phyloP scores from a whole-genome alignment of 2,113 vertebrate genomes.

The Oreocharis arfaki region DNA sequence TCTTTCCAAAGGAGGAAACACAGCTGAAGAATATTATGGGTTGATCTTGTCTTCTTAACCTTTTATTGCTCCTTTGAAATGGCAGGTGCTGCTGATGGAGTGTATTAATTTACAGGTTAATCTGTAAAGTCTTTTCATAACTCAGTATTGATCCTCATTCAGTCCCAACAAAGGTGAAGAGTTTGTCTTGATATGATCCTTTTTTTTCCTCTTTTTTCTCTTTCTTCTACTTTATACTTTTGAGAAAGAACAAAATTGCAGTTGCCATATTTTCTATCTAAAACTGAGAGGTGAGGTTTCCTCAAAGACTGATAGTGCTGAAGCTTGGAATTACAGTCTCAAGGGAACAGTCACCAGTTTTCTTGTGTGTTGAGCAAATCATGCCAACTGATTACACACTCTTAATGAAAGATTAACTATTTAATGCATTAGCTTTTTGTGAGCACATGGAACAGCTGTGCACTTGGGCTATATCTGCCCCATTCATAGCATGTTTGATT shows the following conservation, averaged over 20 bases:
- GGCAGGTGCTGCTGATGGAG: neutral
- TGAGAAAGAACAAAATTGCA: neutral
- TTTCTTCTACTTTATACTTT: neutral
- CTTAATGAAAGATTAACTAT: constrained; percentile 68
- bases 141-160: constrained; percentile 2
- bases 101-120: constrained; percentile 3
- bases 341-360: constrained; percentile 17
- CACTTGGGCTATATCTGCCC: neutral
- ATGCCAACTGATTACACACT: constrained; percentile 57
- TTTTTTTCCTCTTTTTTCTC: neutral
- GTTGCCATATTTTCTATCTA: neutral
- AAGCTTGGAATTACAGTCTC: constrained; percentile 15
- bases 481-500: neutral
- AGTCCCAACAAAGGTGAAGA: neutral
- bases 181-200: neutral
- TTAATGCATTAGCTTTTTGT: constrained; percentile 58
- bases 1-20: neutral
- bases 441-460: constrained; percentile 50
- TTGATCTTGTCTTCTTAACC: neutral
- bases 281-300: neutral
- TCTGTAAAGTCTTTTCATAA: neutral
- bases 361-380: constrained; percentile 38
- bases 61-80: neutral
- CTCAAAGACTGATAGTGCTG: neutral
- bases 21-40: neutral